Evolutionary conservation across 2,888 invertebrate species (phyloP), one percentile per base, ranked within the genome.

Genomic region (Lissocephala sabroskyi): DNA sequence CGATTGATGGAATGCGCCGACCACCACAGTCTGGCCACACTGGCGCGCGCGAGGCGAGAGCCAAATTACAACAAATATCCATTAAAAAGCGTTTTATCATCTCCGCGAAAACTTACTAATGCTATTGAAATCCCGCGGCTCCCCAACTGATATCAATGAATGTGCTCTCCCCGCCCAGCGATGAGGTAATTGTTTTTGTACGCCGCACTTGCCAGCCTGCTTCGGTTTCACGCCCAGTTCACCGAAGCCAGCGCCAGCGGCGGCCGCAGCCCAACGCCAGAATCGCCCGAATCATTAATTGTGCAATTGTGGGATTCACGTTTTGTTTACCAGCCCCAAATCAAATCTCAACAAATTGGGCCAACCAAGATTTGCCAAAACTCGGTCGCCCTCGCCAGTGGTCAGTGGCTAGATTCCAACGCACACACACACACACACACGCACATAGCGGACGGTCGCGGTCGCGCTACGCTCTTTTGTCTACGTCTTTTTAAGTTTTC

Each of bases 401-500:
- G n/a, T n/a, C n/a, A n/a, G n/a, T n/a, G n/a, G n/a, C 35, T 16
- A 35, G 16, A 35, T 23, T 3, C 23, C 23, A 23, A 23, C 42
- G 52, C 23, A 39, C 37, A 30, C 23, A 19, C 14, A 33, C 33
- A 46, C 17, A 33, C 13, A 36, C 41, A 41, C 33, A 18, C 28
- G 28, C 9, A 35, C 40, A 45, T 19, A 54, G 14, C 53, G 51
- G 42, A 33, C 46, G 46, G 49, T 52, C 61, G 55, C 48, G 32
- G 54, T 55, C 16, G 16, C 32, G 29, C 56, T 73, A 65, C 64
- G 66, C 77, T 77, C 77, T 64, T 70, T 58, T 73, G 76, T 76
- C 68, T 73, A 70, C 68, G 76, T 68, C 65, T 70, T 76, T 76
- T 35, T 73, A 75, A 62, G 68, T 70, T 57, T 76, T 70, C 68